phyloP scores from a whole-genome alignment of 2,888 invertebrate species.

The Lottia gigantea region DNA sequence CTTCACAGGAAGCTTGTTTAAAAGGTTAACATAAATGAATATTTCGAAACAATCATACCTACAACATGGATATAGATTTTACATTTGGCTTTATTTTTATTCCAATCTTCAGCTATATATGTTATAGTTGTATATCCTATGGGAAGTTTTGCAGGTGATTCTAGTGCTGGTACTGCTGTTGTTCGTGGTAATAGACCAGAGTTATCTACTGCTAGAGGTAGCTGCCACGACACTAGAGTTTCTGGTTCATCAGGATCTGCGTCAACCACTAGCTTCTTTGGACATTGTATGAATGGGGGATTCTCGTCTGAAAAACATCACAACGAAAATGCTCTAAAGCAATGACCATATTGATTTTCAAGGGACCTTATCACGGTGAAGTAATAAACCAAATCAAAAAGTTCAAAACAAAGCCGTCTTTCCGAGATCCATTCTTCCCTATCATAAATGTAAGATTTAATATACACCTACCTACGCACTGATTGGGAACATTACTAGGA shows the following conservation, averaged over 20 bases:
- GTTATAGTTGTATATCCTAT: conserved; percentile 74
- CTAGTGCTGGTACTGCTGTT: conserved; percentile 74
- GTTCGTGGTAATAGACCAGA: conserved; percentile 72
- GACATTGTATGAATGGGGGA: conserved; percentile 74
- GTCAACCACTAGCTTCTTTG: conserved; percentile 70
- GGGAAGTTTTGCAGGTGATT: conserved; percentile 72
- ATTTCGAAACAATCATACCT: conserved; percentile 40
- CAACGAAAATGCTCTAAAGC: too few relatives aligned
- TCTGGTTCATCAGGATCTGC: conserved; percentile 71
- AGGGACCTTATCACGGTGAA: not conserved
- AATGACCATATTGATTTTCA: not conserved
- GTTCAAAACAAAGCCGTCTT: too few relatives aligned
- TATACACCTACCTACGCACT: conserved; percentile 67
- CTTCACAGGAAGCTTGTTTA: too few relatives aligned
- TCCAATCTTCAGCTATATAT: conserved; percentile 75
- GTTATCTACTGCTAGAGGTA: conserved; percentile 73
- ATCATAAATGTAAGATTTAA: too few relatives aligned
- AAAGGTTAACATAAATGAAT: too few relatives aligned
- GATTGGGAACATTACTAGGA: conserved; percentile 62
- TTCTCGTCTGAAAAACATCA: conserved; percentile 70
- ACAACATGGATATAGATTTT: conserved; percentile 73
- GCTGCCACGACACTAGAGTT: conserved; percentile 72
- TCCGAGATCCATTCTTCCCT: too few relatives aligned
- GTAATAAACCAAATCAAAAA: not conserved
- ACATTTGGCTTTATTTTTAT: conserved; percentile 75